phyloP scores from a whole-genome alignment of 2,888 invertebrate species.

The Arctia plantaginis region DNA sequence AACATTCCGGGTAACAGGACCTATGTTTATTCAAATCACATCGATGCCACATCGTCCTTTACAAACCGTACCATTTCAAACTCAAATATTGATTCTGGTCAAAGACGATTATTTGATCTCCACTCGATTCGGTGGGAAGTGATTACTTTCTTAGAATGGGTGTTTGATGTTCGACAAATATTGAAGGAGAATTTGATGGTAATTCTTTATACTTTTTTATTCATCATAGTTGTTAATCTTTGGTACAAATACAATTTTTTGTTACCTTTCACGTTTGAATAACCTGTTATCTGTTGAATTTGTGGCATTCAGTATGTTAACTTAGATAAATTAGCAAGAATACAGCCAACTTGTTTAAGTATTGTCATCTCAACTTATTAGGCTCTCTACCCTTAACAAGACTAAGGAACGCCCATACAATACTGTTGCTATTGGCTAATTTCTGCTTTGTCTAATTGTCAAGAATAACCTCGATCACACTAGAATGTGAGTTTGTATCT shows the following conservation, averaged over 20 bases:
- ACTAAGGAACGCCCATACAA: slow-evolving; percentile 46
- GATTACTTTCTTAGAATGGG: slow-evolving; percentile 66
- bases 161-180: slow-evolving; percentile 52
- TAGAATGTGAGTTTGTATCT: slow-evolving; percentile 20
- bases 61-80: slow-evolving; percentile 61
- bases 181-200: slow-evolving; percentile 32
- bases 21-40: slow-evolving; percentile 75
- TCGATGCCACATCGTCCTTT: slow-evolving; percentile 58
- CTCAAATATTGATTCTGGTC: slow-evolving; percentile 71
- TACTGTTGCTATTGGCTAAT: slow-evolving; percentile 51
- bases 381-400: slow-evolving; percentile 47
- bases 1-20: slow-evolving; percentile 53
- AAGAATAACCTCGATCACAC: slow-evolving; percentile 46
- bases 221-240: slow-evolving; percentile 25
- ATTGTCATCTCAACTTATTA: slow-evolving; percentile 44
- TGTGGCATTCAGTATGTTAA: too few relatives aligned
- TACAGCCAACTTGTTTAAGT: slow-evolving; percentile 14
- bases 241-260: not conserved
- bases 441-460: slow-evolving; percentile 58
- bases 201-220: slow-evolving; percentile 32
- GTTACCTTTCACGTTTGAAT: not conserved
- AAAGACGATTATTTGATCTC: slow-evolving; percentile 74
- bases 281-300: too few relatives aligned
- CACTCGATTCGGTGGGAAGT: slow-evolving; percentile 65
- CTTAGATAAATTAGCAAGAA: not conserved